Conservation (phyloP, 2,888 invertebrate genomes). For the Acronicta alni region DNA sequence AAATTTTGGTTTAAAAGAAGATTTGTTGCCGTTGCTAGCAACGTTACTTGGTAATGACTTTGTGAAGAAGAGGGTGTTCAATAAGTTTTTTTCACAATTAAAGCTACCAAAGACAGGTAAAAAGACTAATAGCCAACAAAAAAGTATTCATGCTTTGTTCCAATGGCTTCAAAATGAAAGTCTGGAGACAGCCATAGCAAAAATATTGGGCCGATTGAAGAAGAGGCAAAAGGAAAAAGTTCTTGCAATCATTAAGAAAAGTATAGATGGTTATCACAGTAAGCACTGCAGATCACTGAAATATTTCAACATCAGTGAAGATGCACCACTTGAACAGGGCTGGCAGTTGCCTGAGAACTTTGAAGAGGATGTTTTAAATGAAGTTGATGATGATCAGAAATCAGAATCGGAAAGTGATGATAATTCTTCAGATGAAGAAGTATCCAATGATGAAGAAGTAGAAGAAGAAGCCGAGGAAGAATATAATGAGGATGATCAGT, state of each 20-base stretch:
- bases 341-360: slow-evolving; percentile 56
- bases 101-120: slow-evolving; percentile 89
- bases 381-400: slow-evolving; percentile 48
- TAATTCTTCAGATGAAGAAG: slow-evolving; percentile 52
- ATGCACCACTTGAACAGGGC: slow-evolving; percentile 37
- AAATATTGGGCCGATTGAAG: slow-evolving; percentile 91
- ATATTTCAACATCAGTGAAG: slow-evolving; percentile 83
- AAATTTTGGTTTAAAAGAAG: slow-evolving; percentile 90
- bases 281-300: slow-evolving; percentile 89
- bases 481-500: slow-evolving; percentile 51
- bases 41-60: slow-evolving; percentile 97
- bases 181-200: slow-evolving; percentile 91
- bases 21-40: slow-evolving; percentile 93
- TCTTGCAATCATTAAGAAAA: slow-evolving; percentile 89
- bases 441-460: slow-evolving; percentile 44
- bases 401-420: slow-evolving; percentile 53
- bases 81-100: slow-evolving; percentile 91
- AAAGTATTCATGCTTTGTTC: slow-evolving; percentile 92
- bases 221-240: slow-evolving; percentile 87
- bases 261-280: slow-evolving; percentile 91
- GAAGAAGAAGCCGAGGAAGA: slow-evolving; percentile 47
- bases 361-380: slow-evolving; percentile 47
- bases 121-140: slow-evolving; percentile 90
- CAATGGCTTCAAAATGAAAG: slow-evolving; percentile 93
- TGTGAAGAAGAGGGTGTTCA: slow-evolving; percentile 91